Evolutionary conservation across 2,113 vertebrate genomes (phyloP).

Genomic region (Microtus oregoni): DNA sequence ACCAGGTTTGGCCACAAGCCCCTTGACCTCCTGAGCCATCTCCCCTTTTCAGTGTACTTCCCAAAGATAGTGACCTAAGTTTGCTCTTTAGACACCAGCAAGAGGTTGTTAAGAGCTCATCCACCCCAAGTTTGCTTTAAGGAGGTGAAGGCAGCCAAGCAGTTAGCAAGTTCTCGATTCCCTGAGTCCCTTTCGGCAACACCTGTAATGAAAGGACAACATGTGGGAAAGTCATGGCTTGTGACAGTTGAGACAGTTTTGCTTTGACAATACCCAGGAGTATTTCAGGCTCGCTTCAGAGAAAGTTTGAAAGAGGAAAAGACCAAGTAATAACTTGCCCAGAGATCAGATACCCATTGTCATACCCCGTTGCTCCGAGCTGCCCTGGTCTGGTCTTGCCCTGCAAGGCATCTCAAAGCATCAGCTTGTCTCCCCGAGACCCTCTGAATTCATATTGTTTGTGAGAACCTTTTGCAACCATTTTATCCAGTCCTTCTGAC

Average conservation of each 20-base stretch:
- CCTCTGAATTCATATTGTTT: not conserved
- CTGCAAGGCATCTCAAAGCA: not conserved
- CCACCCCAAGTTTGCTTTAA: not conserved
- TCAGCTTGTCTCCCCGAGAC: not conserved
- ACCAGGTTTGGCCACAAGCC: not conserved
- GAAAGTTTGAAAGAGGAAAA: not conserved
- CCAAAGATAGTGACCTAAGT: not conserved
- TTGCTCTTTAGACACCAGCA: not conserved
- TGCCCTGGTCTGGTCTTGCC: not conserved
- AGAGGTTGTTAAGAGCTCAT: not conserved
- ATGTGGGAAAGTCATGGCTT: not conserved
- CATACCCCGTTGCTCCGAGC: not conserved
- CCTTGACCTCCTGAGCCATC: not conserved
- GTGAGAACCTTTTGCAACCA: not conserved
- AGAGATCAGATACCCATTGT: not conserved
- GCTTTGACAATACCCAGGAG: not conserved
- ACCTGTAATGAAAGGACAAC: too few relatives aligned
- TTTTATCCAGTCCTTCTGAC: slow-evolving; percentile 22
- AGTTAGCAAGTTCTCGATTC: not conserved
- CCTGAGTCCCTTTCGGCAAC: not conserved
- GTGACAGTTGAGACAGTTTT: not conserved
- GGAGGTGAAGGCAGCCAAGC: not conserved
- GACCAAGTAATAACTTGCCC: not conserved
- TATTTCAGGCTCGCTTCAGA: not conserved
- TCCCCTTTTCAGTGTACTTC: not conserved